A percentile compares a stretch with the other conserved stretches of the same genome.
These are phyloP conservation scores for Ormia ochracea DNA, from an alignment of 2,888 invertebrate genomes.

Conservation along the genomic window DNA sequence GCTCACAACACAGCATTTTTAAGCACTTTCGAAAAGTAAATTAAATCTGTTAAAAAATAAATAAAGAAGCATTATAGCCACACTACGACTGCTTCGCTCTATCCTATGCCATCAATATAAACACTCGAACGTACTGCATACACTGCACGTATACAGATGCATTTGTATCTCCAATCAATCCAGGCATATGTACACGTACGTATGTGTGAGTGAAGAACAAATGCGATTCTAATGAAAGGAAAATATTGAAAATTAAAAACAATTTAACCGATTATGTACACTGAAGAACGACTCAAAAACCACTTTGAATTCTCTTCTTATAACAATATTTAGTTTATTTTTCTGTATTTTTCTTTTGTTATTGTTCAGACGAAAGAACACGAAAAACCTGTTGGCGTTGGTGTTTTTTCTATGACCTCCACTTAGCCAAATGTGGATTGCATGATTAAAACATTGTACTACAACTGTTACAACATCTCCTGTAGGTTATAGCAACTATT, in stretches of 20 bases:
- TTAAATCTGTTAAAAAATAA: not conserved
- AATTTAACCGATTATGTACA: conserved; percentile 9
- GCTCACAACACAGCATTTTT: not conserved
- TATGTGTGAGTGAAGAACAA: not conserved
- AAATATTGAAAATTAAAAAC: not conserved
- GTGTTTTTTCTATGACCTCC: conserved; percentile 59
- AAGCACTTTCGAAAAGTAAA: not conserved
- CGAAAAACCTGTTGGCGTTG: conserved; percentile 64
- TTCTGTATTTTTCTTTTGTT: conserved; percentile 18
- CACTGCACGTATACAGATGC: too few relatives aligned
- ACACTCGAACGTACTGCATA: too few relatives aligned
- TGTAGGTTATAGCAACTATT: conserved; percentile 22
- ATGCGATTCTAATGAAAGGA: not conserved
- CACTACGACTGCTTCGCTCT: too few relatives aligned
- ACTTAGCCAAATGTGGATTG: conserved; percentile 48
- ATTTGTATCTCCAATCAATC: too few relatives aligned
- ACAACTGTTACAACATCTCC: not conserved
- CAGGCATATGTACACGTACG: too few relatives aligned
- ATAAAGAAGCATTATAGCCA: too few relatives aligned
- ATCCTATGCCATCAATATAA: too few relatives aligned
- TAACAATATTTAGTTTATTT: not conserved
- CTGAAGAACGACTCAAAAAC: conserved; percentile 11
- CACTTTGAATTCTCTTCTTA: conserved; percentile 20
- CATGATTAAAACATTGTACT: conserved; percentile 27
- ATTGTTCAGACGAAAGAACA: conserved; percentile 47